A percentile compares a stretch with the other conserved stretches of the same genome.
These are phyloP conservation scores for Acanthaster planci DNA, from an alignment of 35 echinoderm and acorn worm genomes.

Conservation along the genomic window DNA sequence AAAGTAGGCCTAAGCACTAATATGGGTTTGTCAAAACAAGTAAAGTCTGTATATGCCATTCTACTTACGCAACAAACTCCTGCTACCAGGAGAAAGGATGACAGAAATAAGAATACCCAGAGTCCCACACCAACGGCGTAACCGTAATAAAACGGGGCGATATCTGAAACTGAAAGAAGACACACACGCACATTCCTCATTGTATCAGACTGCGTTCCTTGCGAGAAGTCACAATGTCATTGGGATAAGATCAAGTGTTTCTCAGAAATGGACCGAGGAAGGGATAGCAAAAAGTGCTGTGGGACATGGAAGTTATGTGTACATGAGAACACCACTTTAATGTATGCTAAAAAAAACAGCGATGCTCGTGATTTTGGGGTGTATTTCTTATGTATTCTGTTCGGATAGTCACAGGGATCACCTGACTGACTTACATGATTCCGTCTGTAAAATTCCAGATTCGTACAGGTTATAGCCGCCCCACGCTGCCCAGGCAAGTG, in stretches of 20 bases:
- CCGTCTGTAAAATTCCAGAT: constrained; percentile 4
- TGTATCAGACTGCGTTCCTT: not conserved
- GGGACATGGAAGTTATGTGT: too few relatives aligned
- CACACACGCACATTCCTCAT: not conserved
- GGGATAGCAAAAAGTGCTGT: too few relatives aligned
- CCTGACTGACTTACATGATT: constrained; percentile 8
- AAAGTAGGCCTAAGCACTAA: too few relatives aligned
- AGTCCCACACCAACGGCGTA: constrained; percentile 11
- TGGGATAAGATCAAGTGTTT: not conserved
- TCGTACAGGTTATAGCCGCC: constrained; percentile 10
- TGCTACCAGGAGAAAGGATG: not conserved
- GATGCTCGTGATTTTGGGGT: too few relatives aligned
- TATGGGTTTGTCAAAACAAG: too few relatives aligned
- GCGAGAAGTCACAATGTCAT: not conserved
- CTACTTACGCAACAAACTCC: constrained; percentile 21
- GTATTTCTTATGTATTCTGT: too few relatives aligned
- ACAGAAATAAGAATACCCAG: not conserved
- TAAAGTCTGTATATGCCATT: not conserved
- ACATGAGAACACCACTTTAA: too few relatives aligned
- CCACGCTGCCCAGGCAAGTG: constrained; percentile 4
- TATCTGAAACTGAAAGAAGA: not conserved
- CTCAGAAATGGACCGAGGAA: not conserved
- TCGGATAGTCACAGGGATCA: too few relatives aligned
- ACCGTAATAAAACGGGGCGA: constrained; percentile 4
- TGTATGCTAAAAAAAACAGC: too few relatives aligned